Conservation (phyloP, 2,888 invertebrate species). For the Hirtodrosophila cameraria region DNA sequence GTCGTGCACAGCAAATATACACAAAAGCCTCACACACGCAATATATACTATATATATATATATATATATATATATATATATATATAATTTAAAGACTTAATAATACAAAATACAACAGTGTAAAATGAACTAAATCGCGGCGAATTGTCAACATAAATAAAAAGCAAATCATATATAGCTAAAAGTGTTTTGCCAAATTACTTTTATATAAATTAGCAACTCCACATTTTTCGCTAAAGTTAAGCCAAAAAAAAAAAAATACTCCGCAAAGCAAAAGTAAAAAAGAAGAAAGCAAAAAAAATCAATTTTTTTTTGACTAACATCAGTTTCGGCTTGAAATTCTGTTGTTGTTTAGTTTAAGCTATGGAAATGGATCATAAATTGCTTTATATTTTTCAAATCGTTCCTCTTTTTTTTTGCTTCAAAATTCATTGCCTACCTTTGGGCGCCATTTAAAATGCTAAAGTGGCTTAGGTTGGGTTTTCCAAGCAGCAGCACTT, state of each 20-base stretch:
- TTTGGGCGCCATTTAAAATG: neutral
- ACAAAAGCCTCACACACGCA: conserved; percentile 13
- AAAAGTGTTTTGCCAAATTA: conserved; percentile 28
- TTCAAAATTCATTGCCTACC: conserved; percentile 1
- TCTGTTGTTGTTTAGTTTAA: conserved; percentile 12
- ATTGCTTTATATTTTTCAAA: neutral
- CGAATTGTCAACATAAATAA: conserved; percentile 18
- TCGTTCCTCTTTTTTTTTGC: neutral
- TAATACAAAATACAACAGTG: conserved; percentile 29
- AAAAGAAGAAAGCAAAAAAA: conserved; percentile 59
- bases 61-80: too few species aligned
- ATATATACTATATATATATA: conserved; percentile 50
- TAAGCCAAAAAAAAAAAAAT: conserved; percentile 7
- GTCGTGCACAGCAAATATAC: conserved; percentile 50
- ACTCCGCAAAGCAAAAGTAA: conserved; percentile 14
- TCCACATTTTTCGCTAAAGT: conserved; percentile 20
- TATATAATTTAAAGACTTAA: conserved; percentile 48
- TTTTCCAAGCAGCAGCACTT: too few species aligned
- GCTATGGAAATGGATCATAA: too few species aligned
- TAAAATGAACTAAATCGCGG: conserved; percentile 34
- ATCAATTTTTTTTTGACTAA: conserved; percentile 56
- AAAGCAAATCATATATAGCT: conserved; percentile 3
- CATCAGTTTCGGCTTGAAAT: conserved; percentile 22
- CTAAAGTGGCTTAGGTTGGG: conserved; percentile 5
- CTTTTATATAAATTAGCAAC: conserved; percentile 13